Evolutionary conservation across 2,113 vertebrate species (phyloP).

Genomic region (Gopherus flavomarginatus): DNA sequence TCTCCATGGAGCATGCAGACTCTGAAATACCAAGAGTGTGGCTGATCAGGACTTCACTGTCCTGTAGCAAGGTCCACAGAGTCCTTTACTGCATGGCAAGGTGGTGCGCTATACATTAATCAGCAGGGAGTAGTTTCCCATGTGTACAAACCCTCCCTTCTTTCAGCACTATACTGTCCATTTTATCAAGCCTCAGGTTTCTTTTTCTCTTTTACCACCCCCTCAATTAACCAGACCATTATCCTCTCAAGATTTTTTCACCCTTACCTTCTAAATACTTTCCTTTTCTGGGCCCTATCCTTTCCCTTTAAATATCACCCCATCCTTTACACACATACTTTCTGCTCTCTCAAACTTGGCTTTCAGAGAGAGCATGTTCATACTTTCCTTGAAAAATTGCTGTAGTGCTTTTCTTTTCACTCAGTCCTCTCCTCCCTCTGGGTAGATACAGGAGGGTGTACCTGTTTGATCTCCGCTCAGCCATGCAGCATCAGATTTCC

Average conservation of each 20-base stretch:
- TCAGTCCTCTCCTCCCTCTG: neutral
- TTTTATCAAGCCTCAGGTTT: neutral
- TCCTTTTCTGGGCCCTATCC: neutral
- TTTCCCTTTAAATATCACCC: neutral
- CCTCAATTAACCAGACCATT: neutral
- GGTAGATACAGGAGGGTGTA: neutral
- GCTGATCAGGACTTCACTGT: neutral
- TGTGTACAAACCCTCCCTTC: neutral
- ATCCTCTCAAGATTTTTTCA: neutral
- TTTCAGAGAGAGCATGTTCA: neutral
- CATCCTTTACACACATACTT: neutral
- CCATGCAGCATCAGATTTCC: slow-evolving; percentile 89
- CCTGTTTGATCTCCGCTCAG: slow-evolving; percentile 10
- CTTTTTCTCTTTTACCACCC: neutral
- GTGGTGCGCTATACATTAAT: too few relatives aligned
- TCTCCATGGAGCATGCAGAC: neutral
- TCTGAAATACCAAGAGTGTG: neutral
- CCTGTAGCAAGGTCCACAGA: neutral
- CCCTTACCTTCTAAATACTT: neutral
- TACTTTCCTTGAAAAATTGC: neutral
- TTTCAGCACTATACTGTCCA: neutral
- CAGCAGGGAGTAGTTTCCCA: neutral
- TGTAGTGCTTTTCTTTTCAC: neutral
- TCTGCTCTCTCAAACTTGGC: neutral
- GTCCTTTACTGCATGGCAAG: neutral